Base-by-base conservation (phyloP, 2,113 vertebrate genomes). In the Recurvirostra avosetta region DNA sequence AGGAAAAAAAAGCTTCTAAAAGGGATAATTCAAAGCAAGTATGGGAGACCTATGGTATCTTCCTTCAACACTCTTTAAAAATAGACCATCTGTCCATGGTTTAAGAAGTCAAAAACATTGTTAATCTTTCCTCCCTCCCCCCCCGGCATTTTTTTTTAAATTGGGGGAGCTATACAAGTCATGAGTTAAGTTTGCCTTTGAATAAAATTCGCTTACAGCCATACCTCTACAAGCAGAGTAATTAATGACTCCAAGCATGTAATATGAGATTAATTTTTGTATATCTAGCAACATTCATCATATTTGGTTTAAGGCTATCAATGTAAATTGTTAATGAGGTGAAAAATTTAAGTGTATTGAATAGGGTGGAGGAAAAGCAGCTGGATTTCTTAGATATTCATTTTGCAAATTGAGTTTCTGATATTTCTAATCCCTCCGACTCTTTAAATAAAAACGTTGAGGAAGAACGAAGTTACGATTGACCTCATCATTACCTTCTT, bases 261-360 rank as follows among this genome's bases (percentile, higher is more conserved):
- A 97, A 93, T 97, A 59, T 79, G 94, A 97, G 83, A 97, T 98
- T 96, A 97, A 96, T 95, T 98, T 97, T 97, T 97, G 79, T 97
- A 58, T 97, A 95, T 97, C 91, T 95, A 70, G 78, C 61, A 94
- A 73, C 95, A 97, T 96, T 98, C 82, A 97, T 98, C 96, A 94
- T 96, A 75, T 95, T 97, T 97, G 91, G 62, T 97, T 97, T 97
- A 96, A 98, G 95, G 88, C 88, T 96, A 96, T 97, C 96, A 74
- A 88, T 95, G 78, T 97, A 94, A 97, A 97, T 97, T 98, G 90
- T 88, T 97, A 98, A 98, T 97, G 95, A 96, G 90, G 68, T 91
- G 80, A 97, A 96, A 97, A 97, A 93, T 91, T 92, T 90, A 77
- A 84, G 93, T 83, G 45, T 89, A 90, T 93, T 8, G 17, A 96